Evolutionary conservation across 2,888 invertebrate species (phyloP).

Genomic region (Tetragnatha montana): DNA sequence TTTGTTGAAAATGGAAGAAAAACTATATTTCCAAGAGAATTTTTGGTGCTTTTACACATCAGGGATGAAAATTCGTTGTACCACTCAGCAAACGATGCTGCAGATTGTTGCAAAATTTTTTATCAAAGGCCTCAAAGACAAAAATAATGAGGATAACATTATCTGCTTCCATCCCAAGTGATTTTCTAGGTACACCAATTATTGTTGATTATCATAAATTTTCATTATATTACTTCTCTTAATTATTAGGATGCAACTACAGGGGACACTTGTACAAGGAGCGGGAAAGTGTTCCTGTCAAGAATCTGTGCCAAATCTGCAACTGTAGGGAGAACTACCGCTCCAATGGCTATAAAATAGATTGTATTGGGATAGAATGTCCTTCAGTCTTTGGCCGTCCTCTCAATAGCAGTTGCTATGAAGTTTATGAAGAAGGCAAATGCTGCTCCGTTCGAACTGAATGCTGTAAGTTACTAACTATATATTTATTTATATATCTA

Average conservation of each 20-base stretch:
- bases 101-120: too few relatives aligned
- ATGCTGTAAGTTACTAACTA: constrained; percentile 37
- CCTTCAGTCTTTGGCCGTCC: constrained; percentile 15
- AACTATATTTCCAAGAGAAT: too few relatives aligned
- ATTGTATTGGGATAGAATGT: constrained; percentile 45
- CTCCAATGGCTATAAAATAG: constrained; percentile 16
- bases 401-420: constrained; percentile 41
- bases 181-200: too few relatives aligned
- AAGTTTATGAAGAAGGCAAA: constrained; percentile 40
- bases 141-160: too few relatives aligned
- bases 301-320: constrained; percentile 52
- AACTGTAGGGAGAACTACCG: constrained; percentile 12
- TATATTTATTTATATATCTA: too few relatives aligned
- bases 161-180: too few relatives aligned
- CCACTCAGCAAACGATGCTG: too few relatives aligned
- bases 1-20: background rate
- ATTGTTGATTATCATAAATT: too few relatives aligned
- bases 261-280: constrained; percentile 5
- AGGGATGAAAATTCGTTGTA: too few relatives aligned
- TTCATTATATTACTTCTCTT: too few relatives aligned
- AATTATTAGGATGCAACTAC: constrained; percentile 33
- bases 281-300: constrained; percentile 12
- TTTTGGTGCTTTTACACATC: too few relatives aligned
- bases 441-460: constrained; percentile 44
- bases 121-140: too few relatives aligned